phyloP scores from a whole-genome alignment of 2,888 invertebrate species.

The Bhutanitis thaidina region DNA sequence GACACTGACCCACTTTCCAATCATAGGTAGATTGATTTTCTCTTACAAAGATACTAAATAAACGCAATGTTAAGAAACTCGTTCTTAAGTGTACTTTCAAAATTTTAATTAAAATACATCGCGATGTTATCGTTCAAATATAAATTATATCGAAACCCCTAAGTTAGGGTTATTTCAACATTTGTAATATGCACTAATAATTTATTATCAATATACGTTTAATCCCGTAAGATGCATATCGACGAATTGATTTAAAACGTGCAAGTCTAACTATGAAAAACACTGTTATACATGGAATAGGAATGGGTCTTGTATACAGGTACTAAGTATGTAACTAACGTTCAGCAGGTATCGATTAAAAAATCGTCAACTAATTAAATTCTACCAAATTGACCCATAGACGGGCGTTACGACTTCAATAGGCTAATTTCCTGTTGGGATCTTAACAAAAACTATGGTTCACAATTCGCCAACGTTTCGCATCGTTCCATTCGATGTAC shows the following conservation, averaged over 20 bases:
- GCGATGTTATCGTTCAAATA: too few species aligned
- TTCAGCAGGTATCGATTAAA: slow-evolving; percentile 27
- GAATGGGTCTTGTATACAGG: too few species aligned
- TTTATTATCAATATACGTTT: too few species aligned
- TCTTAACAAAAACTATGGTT: slow-evolving; percentile 38
- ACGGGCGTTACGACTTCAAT: slow-evolving; percentile 33
- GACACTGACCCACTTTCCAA: slow-evolving; percentile 65
- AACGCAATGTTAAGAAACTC: slow-evolving; percentile 3
- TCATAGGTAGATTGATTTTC: slow-evolving; percentile 32
- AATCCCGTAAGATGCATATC: too few species aligned
- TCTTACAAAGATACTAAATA: slow-evolving; percentile 24
- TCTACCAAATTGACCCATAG: slow-evolving; percentile 34
- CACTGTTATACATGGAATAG: too few species aligned
- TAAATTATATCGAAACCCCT: too few species aligned
- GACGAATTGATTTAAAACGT: too few species aligned
- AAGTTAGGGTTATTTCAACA: too few species aligned
- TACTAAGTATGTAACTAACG: background rate
- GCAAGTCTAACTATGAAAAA: too few species aligned
- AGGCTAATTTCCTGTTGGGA: slow-evolving; percentile 46
- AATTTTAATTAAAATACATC: background rate
- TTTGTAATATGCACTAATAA: too few species aligned
- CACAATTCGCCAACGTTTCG: slow-evolving; percentile 43
- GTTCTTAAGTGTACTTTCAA: background rate
- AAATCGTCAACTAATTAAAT: slow-evolving; percentile 44
- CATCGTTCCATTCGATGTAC: slow-evolving; percentile 35